A percentile compares a stretch with the other conserved stretches of the same genome.
phyloP scores from a whole-genome alignment of 1,140 invertebrate species.

The Sipha flava region DNA sequence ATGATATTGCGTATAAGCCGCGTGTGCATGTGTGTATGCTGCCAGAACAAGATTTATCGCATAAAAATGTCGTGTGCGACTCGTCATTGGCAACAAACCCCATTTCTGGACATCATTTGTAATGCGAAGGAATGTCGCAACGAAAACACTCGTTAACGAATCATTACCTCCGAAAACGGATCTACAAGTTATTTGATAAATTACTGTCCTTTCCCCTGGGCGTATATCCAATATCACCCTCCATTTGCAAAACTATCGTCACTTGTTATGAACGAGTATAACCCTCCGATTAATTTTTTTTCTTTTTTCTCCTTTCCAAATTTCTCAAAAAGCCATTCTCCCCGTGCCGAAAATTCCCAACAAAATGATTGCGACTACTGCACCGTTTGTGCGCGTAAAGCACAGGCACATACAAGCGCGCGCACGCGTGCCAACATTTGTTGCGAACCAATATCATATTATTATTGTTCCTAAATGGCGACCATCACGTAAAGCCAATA shows the following conservation, averaged over 20 bases:
- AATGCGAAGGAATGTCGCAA: conserved; percentile 14
- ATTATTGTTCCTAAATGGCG: background rate
- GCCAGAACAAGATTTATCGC: background rate
- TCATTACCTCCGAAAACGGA: conserved; percentile 25
- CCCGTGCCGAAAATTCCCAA: background rate
- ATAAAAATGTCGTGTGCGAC: background rate
- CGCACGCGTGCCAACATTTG: background rate
- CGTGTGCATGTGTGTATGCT: background rate
- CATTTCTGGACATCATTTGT: conserved; percentile 31
- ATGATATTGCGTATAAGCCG: background rate
- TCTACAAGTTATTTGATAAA: conserved; percentile 29
- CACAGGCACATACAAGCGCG: background rate
- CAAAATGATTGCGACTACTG: too few species aligned
- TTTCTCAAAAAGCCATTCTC: conserved; percentile 4
- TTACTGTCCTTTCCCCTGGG: background rate
- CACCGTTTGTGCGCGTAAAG: too few species aligned
- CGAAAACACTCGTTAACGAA: conserved; percentile 28
- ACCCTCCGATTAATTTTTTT: conserved; percentile 14
- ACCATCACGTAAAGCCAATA: conserved; percentile 30
- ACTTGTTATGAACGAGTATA: background rate
- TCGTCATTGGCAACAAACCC: background rate
- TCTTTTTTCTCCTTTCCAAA: background rate
- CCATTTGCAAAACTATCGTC: conserved; percentile 6
- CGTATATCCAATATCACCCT: conserved; percentile 29
- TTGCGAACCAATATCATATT: conserved; percentile 5